Evolutionary conservation across 2,113 vertebrate species (phyloP), one percentile per base, ranked within the genome.

Genomic region (Pygoscelis adeliae): DNA sequence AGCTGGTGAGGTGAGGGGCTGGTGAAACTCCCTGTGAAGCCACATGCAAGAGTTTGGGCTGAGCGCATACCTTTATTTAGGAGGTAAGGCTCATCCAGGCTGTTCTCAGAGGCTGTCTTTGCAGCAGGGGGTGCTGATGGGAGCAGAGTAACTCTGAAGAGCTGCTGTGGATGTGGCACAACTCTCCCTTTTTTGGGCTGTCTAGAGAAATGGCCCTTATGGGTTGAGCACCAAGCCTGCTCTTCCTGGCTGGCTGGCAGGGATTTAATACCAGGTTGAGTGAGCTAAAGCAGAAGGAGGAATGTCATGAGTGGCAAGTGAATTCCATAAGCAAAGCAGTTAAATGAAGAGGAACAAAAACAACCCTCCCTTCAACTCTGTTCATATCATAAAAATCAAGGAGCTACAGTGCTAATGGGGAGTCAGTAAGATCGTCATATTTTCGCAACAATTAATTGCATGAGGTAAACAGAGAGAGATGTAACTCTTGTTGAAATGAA

Each of bases 1-100:
- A 1, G 2, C 3, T 34, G 36, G 22, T 15, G 55, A 56, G 17
- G 13, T 36, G 36, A 86, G 50, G 38, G 44, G 47, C 38, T 77
- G 77, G 14, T 18, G 44, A 25, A 61, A 10, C 46, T 61, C 63
- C 23, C 47, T 5, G 46, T 26, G 53, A 8, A 65, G 15, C 59
- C 36, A 0, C 21, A 15, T 12, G 66, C 22, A 25, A 25, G 62
- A 22, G 30, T 73, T 80, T 23, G 71, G 47, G 56, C n/a, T 74
- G 61, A 72, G 61, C 1, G 0, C 36, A 5, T 26, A 2, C 8
- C 0, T 84, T 72, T n/a, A 2, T 66, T 72, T 27, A 2, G 55
- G 69, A 56, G 30, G 19, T 21, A 25, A 16, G 7, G 27, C 62
- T 83, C 81, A 29, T 20, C 42, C 67, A 11, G 73, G 25, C 47